Conservation (phyloP, 2,797 vertebrate species). For the Euthynnus affinis region DNA sequence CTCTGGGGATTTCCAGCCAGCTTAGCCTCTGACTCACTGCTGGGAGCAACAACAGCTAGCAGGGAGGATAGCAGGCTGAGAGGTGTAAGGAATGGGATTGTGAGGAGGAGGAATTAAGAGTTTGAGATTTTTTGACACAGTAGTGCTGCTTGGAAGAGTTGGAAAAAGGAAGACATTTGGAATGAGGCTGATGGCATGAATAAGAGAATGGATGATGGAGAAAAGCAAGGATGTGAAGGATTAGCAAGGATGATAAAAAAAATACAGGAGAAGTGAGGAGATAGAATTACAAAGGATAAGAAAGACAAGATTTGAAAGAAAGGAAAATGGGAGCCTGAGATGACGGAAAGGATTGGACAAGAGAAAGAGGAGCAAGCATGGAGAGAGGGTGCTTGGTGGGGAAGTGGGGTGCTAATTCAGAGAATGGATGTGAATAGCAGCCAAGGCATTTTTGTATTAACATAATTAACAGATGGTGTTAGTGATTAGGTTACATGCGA, state of each 20-base stretch:
- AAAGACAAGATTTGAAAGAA: conserved; percentile 69
- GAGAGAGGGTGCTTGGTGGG: conserved; percentile 82
- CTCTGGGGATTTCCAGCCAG: conserved; percentile 76
- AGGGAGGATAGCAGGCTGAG: conserved; percentile 50
- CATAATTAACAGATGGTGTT: conserved; percentile 88
- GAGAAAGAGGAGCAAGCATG: conserved; percentile 61
- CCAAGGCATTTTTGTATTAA: conserved; percentile 85
- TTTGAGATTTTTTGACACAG: conserved; percentile 68
- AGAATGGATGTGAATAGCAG: conserved; percentile 82
- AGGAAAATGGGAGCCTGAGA: conserved; percentile 58
- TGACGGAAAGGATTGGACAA: conserved; percentile 69
- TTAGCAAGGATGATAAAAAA: conserved; percentile 67
- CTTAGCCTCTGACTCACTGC: conserved; percentile 73
- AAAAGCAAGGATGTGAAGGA: conserved; percentile 64
- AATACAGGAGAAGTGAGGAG: conserved; percentile 55
- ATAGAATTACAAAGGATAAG: conserved; percentile 78
- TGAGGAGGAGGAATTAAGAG: conserved; percentile 62
- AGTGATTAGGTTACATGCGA: conserved; percentile 86
- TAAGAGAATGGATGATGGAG: conserved; percentile 55
- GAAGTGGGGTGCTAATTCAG: conserved; percentile 79
- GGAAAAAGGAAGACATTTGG: conserved; percentile 53
- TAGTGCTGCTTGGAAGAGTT: conserved; percentile 42
- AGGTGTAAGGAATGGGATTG: conserved; percentile 53
- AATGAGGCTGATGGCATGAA: conserved; percentile 57
- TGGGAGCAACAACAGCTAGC: conserved; percentile 68